Evolutionary conservation across 2,888 invertebrate genomes (phyloP), one percentile per base, ranked within the genome.

Genomic region (Anorthoa munda): DNA sequence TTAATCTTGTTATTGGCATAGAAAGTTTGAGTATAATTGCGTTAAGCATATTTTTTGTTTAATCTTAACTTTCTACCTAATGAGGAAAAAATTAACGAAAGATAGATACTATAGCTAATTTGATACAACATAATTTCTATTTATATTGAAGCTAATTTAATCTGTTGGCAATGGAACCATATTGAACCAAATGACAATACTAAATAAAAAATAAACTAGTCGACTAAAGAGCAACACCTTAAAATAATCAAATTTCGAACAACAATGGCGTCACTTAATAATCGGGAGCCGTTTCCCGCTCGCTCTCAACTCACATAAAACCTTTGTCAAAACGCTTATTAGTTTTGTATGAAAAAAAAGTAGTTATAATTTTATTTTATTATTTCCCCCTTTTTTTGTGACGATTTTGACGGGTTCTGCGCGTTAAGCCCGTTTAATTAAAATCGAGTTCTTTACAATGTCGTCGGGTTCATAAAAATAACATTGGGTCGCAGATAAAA

Each of bases 241-340:
- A 73, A 88, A 91, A 93, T 91, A 94, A 94, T 95, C 92, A 93
- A 94, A 94, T 93, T 93, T 93, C 87, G 91, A 92, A 92, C 92
- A 92, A 95, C 95, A 96, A 95, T 93, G 92, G 93, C 91, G 92
- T 91, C 92, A 91, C 91, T 93, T 93, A 92, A 93, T 95, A 95
- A 94, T 94, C 94, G 92, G 92, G 91, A 91, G 92, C 93, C 86
- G 63, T 89, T 88, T 90, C 91, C 85, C 89, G 89, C 90, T 90
- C 87, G 87, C 87, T 91, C 92, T 93, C 90, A 82, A 66, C 39
- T 91, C 92, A 93, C 91, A 87, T 86, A 94, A 93, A 92, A 92
- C 83, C 87, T 91, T 95, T 95, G 94, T 94, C 92, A 93, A 90
- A 84, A 89, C 84, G 87, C 88, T 90, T 91, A 91, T 90, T 90